phyloP scores from a whole-genome alignment of 2,888 invertebrate genomes.

The Athalia cordata region DNA sequence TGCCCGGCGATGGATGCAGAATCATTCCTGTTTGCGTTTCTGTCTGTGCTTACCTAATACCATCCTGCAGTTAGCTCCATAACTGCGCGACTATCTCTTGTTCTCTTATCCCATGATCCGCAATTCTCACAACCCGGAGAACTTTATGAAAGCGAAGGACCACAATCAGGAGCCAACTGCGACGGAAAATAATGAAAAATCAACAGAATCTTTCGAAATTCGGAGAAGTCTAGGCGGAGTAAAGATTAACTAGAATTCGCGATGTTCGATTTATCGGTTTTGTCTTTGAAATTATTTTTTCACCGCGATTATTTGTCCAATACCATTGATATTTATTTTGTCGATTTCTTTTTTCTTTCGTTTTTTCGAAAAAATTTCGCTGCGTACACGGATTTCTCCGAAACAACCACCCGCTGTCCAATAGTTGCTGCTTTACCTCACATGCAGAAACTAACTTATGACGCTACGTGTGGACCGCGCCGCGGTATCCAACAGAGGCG shows the following conservation, averaged over 20 bases:
- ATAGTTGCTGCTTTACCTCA: no score
- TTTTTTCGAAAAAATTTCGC: background rate
- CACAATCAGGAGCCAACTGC: no score
- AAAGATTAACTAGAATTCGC: slow-evolving; percentile 26
- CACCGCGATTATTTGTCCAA: no score
- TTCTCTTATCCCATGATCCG: background rate
- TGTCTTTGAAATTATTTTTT: background rate
- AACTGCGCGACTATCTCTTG: background rate
- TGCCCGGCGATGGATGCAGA: slow-evolving; percentile 44
- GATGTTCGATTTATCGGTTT: slow-evolving; percentile 17
- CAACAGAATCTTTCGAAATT: no score
- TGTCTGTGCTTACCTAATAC: slow-evolving; percentile 33
- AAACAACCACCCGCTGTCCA: background rate
- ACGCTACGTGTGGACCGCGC: background rate
- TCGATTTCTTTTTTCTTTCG: background rate
- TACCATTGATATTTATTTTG: background rate
- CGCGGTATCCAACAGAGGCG: background rate
- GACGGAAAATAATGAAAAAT: no score
- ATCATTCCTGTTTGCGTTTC: slow-evolving; percentile 36
- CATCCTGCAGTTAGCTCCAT: background rate
- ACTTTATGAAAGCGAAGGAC: no score
- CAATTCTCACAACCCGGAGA: background rate
- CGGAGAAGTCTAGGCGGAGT: slow-evolving; percentile 23
- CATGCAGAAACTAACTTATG: background rate
- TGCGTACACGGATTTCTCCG: background rate